These are phyloP conservation scores for Epizoanthus illoricatus DNA, from an alignment of 92 coral and sea anemone genomes.

Conservation along the genomic window DNA sequence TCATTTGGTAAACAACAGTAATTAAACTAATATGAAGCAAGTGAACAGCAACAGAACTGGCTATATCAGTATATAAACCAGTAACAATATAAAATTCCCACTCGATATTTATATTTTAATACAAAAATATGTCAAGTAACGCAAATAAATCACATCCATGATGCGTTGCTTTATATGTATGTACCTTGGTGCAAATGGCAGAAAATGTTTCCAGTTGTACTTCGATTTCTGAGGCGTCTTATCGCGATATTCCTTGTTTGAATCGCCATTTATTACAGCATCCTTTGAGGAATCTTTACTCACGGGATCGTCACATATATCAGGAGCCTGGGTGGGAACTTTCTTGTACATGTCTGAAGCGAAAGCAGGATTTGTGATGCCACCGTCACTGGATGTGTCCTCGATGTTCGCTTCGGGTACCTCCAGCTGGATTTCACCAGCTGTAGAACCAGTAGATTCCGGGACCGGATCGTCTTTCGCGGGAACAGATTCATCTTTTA, in stretches of 20 bases:
- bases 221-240: conserved; percentile 38
- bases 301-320: background rate
- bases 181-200: conserved; percentile 83
- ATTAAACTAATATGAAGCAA: background rate
- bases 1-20: background rate
- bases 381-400: background rate
- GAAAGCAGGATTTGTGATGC: conserved; percentile 14
- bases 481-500: background rate
- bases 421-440: conserved; percentile 6
- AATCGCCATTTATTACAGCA: background rate
- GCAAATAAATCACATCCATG: background rate
- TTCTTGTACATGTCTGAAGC: conserved; percentile 35
- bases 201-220: conserved; percentile 84
- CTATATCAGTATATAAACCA: background rate
- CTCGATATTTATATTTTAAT: background rate
- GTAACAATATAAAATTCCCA: background rate
- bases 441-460: background rate
- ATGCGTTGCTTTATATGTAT: conserved; percentile 1
- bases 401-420: background rate
- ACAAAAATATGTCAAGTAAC: background rate
- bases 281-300: conserved; percentile 8
- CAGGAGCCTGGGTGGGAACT: conserved; percentile 22
- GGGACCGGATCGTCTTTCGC: background rate
- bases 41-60: background rate
- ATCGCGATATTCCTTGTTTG: background rate